These are phyloP conservation scores for Coreoperca whiteheadi DNA, from an alignment of 2,113 vertebrate genomes.

Conservation along the genomic window DNA sequence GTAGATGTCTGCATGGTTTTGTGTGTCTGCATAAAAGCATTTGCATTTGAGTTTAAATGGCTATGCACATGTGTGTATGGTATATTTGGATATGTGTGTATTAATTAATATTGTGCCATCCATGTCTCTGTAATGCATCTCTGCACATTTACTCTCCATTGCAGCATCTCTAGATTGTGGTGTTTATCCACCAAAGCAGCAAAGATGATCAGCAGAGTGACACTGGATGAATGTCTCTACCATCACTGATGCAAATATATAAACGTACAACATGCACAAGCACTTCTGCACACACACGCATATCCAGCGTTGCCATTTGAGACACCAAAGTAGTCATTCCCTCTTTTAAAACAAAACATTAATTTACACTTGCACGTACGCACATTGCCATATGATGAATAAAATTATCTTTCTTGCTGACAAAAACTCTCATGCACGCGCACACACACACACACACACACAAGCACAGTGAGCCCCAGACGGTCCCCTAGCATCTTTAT, in stretches of 20 bases:
- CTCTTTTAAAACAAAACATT: slow-evolving; percentile 55
- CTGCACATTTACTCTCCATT: slow-evolving; percentile 57
- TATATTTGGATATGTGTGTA: slow-evolving; percentile 1
- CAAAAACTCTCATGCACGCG: slow-evolving; percentile 35
- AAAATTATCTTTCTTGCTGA: slow-evolving; percentile 36
- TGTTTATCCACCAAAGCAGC: slow-evolving; percentile 74
- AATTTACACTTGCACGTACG: slow-evolving; percentile 19
- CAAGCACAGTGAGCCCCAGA: slow-evolving; percentile 66
- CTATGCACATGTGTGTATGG: background rate
- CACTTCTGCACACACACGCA: background rate
- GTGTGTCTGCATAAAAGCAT: slow-evolving; percentile 26
- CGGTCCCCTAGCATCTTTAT: slow-evolving; percentile 86
- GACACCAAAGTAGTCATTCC: slow-evolving; percentile 16
- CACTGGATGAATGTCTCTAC: slow-evolving; percentile 48
- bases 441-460: slow-evolving; percentile 30
- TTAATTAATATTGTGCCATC: slow-evolving; percentile 73
- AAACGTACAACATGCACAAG: slow-evolving; percentile 17
- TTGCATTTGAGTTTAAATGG: slow-evolving; percentile 27
- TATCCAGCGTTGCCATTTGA: background rate
- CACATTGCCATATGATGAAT: slow-evolving; percentile 38
- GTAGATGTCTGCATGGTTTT: slow-evolving; percentile 29
- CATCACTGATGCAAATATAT: slow-evolving; percentile 64
- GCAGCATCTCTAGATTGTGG: slow-evolving; percentile 54
- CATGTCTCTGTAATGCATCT: slow-evolving; percentile 63
- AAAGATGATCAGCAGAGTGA: slow-evolving; percentile 64